Conservation (phyloP, 2,888 invertebrate genomes). For the Heliconius sara region DNA sequence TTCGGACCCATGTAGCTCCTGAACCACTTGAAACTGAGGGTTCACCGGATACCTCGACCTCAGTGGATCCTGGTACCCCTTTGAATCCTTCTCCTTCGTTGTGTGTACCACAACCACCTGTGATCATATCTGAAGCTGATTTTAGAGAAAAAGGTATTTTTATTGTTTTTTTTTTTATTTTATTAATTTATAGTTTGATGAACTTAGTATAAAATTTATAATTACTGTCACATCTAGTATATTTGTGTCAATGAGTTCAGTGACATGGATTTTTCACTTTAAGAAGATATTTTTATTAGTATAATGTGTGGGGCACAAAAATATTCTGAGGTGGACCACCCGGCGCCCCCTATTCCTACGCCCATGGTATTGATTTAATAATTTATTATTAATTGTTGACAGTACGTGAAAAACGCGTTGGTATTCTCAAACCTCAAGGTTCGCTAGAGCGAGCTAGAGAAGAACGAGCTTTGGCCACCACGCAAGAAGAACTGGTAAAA, state of each 20-base stretch:
- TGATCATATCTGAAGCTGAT: conserved; percentile 78
- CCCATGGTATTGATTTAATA: neutral
- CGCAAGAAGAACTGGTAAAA: conserved; percentile 40
- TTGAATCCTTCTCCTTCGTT: neutral
- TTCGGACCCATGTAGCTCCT: conserved; percentile 52
- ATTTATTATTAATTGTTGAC: conserved; percentile 29
- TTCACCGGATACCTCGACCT: neutral
- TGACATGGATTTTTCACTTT: too few relatives aligned
- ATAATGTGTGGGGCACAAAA: too few relatives aligned
- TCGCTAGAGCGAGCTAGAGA: conserved; percentile 87
- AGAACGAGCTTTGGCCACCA: conserved; percentile 76
- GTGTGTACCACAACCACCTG: conserved; percentile 63
- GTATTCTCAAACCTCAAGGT: conserved; percentile 89
- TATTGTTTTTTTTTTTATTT: neutral
- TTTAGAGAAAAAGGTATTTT: conserved; percentile 75
- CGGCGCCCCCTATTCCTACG: too few relatives aligned
- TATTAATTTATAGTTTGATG: too few relatives aligned
- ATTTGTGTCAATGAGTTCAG: too few relatives aligned
- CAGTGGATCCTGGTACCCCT: conserved; percentile 4
- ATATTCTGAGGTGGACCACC: too few relatives aligned
- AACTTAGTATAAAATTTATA: too few relatives aligned
- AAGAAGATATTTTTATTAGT: too few relatives aligned
- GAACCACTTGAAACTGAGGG: neutral
- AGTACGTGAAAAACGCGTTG: conserved; percentile 84
- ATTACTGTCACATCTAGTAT: too few relatives aligned